These are phyloP conservation scores for Pyrocephalus nanus DNA, from an alignment of 2,797 vertebrate genomes.

Conservation along the genomic window DNA sequence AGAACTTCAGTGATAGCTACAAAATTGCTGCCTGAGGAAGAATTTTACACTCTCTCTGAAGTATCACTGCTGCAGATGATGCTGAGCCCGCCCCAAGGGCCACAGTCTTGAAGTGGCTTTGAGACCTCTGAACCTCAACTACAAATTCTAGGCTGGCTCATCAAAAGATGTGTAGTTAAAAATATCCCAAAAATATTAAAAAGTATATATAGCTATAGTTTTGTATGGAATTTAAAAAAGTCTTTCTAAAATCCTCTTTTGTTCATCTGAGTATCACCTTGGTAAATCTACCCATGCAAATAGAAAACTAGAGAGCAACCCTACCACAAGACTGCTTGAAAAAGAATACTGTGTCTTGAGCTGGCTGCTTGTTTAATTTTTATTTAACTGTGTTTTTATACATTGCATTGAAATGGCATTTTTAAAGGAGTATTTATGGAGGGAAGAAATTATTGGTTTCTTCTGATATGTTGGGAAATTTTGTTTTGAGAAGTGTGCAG, in stretches of 20 bases:
- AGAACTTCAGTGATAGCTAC: not conserved
- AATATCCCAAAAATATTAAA: not conserved
- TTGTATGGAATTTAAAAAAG: not conserved
- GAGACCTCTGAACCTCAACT: not conserved
- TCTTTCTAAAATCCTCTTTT: not conserved
- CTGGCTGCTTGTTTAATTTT: not conserved
- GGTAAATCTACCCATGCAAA: not conserved
- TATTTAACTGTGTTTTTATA: not conserved
- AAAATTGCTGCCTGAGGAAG: not conserved
- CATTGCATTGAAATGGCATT: not conserved
- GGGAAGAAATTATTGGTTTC: not conserved
- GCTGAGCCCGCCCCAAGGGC: not conserved
- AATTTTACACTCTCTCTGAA: not conserved
- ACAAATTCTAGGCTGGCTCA: not conserved
- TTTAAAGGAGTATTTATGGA: not conserved
- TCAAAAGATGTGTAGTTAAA: not conserved
- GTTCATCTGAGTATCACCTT: not conserved
- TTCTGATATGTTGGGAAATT: not conserved
- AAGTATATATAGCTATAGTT: not conserved
- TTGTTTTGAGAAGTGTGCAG: not conserved
- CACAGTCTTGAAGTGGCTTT: not conserved
- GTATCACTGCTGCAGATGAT: not conserved
- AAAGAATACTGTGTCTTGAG: not conserved
- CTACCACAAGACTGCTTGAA: not conserved
- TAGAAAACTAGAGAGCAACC: not conserved